Evolutionary conservation across 1,140 invertebrate species (phyloP), one percentile per base, ranked within the genome.

Genomic region (Papilio helenus): DNA sequence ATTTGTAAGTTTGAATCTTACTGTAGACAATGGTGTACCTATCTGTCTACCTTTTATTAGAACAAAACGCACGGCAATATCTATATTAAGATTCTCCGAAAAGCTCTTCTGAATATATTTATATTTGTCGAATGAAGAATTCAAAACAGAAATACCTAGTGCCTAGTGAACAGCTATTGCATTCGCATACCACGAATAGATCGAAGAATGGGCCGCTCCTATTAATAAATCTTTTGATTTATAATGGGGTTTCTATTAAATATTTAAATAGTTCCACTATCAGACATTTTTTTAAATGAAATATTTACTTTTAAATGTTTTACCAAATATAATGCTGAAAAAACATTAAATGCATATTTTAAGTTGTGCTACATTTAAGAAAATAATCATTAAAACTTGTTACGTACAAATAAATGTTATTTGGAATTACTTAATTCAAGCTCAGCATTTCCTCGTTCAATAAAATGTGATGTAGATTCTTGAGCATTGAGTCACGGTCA

Each of bases 401-500:
- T 16, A n/a, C n/a, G n/a, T n/a, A n/a, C n/a, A n/a, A n/a, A n/a
- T n/a, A n/a, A 55, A 55, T 55, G 4, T 5, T n/a, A 55, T 55
- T n/a, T 8, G n/a, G 2, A n/a, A 29, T 65, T 65, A 65, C 61
- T 65, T 4, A 29, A 65, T 65, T 3, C 12, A 65, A 65, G 4
- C 23, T 26, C 26, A 65, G 61, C 61, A 65, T 65, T 65, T 65
- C 61, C 61, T 65, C 61, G 61, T 65, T 29, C 14, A 65, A 65
- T 65, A 26, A 65, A 34, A 29, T 65, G 61, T 34, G 55, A 61
- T 61, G 26, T 61, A 61, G 20, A 86, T 83, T 79, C 78, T 80
- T 79, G 72, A 78, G 79, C 61, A 58, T 78, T 84, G 84, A 87
- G 82, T 87, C 82, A 83, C 55, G 74, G 76, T 34, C 12, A 83